Evolutionary conservation across 2,888 invertebrate genomes (phyloP), one percentile per base, ranked within the genome.

Genomic region (Coelopa pilipes): DNA sequence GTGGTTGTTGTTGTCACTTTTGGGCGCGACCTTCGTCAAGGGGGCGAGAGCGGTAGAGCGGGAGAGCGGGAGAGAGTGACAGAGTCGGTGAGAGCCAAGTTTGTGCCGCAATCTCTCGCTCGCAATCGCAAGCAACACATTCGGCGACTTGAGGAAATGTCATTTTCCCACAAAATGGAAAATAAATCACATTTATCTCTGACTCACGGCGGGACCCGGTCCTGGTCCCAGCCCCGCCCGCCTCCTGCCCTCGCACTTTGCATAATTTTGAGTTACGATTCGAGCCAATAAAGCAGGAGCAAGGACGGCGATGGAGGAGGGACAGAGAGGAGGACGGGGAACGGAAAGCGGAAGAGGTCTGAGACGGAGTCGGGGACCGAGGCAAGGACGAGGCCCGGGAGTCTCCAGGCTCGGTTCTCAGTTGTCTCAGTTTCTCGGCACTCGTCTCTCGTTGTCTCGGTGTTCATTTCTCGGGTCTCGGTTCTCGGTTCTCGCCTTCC

Each of bases 181-280:
- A 19, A 70, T 70, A 60, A 70, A 70, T 57, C 70, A 24, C 49
- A 21, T 60, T 60, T 70, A 60, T 70, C 70, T 55, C 45, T 50
- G 50, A 45, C 55, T 53, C 15, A 11, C 17, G 34, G 34, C 19
- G 46, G n/a, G n/a, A n/a, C 45, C 21, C 4, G 17, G n/a, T n/a
- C n/a, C n/a, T n/a, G n/a, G n/a, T n/a, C 1, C 19, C 12, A n/a
- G 15, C 46, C 21, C 60, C 49, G 13, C 12, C 66, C 24, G 13
- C 10, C 34, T 19, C 47, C 24, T 21, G 60, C 49, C 49, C 12
- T 49, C 12, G 24, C 47, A 70, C 47, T 70, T 47, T 60, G 60
- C 49, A 60, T 60, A 70, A 69, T 69, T 69, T 55, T 55, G 17
- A 69, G 69, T 69, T 60, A 24, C 15, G 60, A 21, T 55, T 19